Conservation (phyloP, 2,888 invertebrate species). For the Drosophila yooni region DNA sequence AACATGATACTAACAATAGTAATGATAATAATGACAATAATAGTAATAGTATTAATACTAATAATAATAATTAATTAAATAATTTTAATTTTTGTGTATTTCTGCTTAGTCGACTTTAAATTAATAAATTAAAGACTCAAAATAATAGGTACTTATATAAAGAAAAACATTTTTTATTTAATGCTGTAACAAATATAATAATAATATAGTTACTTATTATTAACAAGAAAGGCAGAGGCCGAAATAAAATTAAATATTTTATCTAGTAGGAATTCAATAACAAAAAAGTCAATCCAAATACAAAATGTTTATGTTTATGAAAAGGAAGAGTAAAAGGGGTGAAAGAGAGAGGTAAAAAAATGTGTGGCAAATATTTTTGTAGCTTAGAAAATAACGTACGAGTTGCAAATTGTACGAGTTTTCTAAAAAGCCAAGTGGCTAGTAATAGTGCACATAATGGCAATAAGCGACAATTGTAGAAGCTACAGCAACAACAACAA, state of each 20-base stretch:
- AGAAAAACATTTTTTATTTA: neutral
- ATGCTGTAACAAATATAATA: neutral
- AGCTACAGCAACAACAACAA: conserved; percentile 38
- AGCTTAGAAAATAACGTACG: conserved; percentile 32
- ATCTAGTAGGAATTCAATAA: neutral
- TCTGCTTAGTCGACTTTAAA: neutral
- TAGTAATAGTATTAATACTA: neutral
- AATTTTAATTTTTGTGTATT: neutral
- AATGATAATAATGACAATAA: neutral
- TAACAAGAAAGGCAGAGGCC: neutral
- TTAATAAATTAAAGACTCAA: neutral
- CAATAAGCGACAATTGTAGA: conserved; percentile 31
- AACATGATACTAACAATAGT: neutral
- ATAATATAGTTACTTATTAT: too few relatives aligned
- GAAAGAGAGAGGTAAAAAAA: neutral
- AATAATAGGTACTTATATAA: neutral
- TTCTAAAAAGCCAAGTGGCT: conserved; percentile 60
- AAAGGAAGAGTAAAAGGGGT: neutral
- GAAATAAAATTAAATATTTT: neutral
- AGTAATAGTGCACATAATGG: conserved; percentile 19
- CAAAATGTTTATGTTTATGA: neutral
- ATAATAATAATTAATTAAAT: neutral
- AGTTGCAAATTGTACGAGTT: conserved; percentile 58
- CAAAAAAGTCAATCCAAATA: neutral
- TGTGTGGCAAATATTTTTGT: neutral